These are phyloP conservation scores for Coecobrya sp. DNA, from an alignment of 2,888 invertebrate species.

Conservation along the genomic window DNA sequence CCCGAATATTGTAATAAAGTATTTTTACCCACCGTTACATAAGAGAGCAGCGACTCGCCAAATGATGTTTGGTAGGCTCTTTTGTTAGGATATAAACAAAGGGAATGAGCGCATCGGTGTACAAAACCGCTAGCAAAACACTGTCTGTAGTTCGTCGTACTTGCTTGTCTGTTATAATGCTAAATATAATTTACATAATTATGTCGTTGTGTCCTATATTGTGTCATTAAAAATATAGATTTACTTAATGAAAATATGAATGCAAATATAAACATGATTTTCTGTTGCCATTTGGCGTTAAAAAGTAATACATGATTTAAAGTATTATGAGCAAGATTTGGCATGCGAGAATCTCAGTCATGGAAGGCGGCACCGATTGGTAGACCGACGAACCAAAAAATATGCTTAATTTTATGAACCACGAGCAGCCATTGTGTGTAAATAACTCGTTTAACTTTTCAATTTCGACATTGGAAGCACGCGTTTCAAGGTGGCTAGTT, in stretches of 20 bases:
- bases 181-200: constrained; percentile 51
- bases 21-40: neutral
- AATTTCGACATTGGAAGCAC: constrained; percentile 54
- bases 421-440: constrained; percentile 16
- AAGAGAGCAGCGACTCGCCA: constrained; percentile 50
- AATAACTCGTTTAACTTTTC: constrained; percentile 13
- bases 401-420: constrained; percentile 3
- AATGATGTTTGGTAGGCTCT: constrained; percentile 49
- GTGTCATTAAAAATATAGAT: neutral
- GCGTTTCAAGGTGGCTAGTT: constrained; percentile 30
- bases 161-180: neutral
- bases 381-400: neutral
- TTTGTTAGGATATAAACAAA: constrained; percentile 1
- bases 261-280: neutral
- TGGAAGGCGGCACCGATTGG: constrained; percentile 23
- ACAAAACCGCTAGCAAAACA: neutral
- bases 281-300: no score
- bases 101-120: neutral
- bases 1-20: neutral
- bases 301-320: neutral
- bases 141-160: neutral
- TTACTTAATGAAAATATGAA: neutral
- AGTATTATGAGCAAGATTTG: neutral
- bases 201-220: neutral
- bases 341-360: neutral